phyloP scores from a whole-genome alignment of 2,888 invertebrate species.

The Eugnorisma glareosa region DNA sequence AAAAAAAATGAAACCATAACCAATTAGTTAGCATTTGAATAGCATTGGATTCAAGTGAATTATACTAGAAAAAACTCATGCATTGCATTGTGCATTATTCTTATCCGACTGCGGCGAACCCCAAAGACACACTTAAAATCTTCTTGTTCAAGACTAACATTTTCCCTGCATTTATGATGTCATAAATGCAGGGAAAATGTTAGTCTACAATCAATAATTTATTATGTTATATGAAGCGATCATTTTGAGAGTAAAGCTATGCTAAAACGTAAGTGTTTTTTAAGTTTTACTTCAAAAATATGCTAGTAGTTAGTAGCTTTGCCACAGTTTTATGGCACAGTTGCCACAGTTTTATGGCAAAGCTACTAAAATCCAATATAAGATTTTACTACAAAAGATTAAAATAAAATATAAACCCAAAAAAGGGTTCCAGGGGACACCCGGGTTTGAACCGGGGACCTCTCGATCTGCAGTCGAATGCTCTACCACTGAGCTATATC shows the following conservation, averaged over 20 bases:
- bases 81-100: too few species aligned
- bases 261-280: not conserved
- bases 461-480: constrained; percentile 88
- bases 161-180: too few species aligned
- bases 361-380: not conserved
- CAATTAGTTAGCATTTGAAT: too few species aligned
- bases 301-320: too few species aligned
- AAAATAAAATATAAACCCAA: constrained; percentile 10
- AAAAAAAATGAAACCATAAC: not conserved
- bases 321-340: too few species aligned
- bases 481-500: constrained; percentile 88
- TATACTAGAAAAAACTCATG: not conserved
- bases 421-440: constrained; percentile 78
- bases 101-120: not conserved
- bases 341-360: too few species aligned
- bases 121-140: too few species aligned
- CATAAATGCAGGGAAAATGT: too few species aligned
- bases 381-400: not conserved
- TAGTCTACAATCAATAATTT: not conserved
- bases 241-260: not conserved
- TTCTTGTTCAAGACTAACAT: too few species aligned
- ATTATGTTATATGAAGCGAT: not conserved
- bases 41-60: not conserved
- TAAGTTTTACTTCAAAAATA: too few species aligned
- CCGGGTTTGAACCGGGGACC: constrained; percentile 88